Base-by-base conservation (phyloP, 2,888 invertebrate genomes). In the Drosophila anceps region DNA sequence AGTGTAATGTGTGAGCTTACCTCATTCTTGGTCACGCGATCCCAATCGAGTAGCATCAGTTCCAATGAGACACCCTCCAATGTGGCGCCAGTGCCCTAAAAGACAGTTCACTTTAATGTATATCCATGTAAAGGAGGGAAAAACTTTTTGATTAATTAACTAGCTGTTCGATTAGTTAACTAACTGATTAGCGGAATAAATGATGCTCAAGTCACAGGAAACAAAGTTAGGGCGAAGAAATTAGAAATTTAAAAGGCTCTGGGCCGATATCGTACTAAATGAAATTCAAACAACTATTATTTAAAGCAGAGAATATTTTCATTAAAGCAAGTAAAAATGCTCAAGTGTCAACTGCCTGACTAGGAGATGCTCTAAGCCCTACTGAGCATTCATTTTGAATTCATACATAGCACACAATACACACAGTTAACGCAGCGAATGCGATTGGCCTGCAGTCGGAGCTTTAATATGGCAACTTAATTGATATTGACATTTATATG, bases 21-120 rank as follows among this genome's bases (percentile, higher is more conserved):
- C 96, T 99, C 99, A 93, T 99, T 99, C 94, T 99, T 99, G 82
- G 99, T 99, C 91, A 99, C 98, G 76, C 99, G 95, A 94, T 99
- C 99, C 98, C 98, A 99, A 93, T 99, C 99, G 53, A 99, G 95
- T 69, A 93, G 85, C 93, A 93, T 93, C 69, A 93, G 76, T 72
- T 93, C 93, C 76, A 93, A 84, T 18, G 93, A 93, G 46, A 93
- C 93, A 20, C 93, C 93, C 51, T 93, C 93, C 51, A 93, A 86
- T 39, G 91, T 90, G 63, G 93, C 93, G 29, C 93, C 93, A 76
- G 92, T 84, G 6, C 93, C 93, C 93, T 93, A 64, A 4, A 15
- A 55, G 5, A 15, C 18, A 7, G 3, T 18, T 27, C 12, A 18
- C 0, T 54, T 54, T 20, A n/a, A 15, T 20, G 20, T 8, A 1